Evolutionary conservation across 2,888 invertebrate species (phyloP).

Genomic region (Xanthia togata): DNA sequence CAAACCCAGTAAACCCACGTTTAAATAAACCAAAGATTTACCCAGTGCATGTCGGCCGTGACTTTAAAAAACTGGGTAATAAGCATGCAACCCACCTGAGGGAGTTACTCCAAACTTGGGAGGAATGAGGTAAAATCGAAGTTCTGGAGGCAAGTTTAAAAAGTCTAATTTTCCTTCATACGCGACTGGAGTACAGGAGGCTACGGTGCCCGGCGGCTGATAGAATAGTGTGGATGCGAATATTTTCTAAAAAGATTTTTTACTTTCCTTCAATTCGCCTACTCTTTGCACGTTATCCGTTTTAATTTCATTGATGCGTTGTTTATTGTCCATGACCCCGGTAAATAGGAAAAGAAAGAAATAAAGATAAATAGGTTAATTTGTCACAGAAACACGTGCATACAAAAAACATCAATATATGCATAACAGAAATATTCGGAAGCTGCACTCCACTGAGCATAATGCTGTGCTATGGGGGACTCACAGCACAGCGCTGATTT

Average conservation of each 20-base stretch:
- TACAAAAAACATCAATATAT: too few species aligned
- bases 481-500: too few species aligned
- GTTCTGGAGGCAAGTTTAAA: slow-evolving; percentile 86
- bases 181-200: slow-evolving; percentile 86
- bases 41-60: slow-evolving; percentile 6
- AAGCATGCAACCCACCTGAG: slow-evolving; percentile 82
- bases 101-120: slow-evolving; percentile 76
- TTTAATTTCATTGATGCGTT: too few species aligned
- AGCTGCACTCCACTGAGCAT: too few species aligned
- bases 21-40: slow-evolving; percentile 43
- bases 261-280: too few species aligned
- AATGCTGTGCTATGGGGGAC: too few species aligned
- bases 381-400: too few species aligned
- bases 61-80: slow-evolving; percentile 73
- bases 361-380: too few species aligned
- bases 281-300: too few species aligned
- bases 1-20: neutral
- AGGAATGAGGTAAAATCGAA: slow-evolving; percentile 88
- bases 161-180: slow-evolving; percentile 89
- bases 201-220: slow-evolving; percentile 64
- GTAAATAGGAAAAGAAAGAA: too few species aligned
- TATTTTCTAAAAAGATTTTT: neutral
- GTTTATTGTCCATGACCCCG: too few species aligned
- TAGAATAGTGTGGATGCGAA: slow-evolving; percentile 66
- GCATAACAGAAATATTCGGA: too few species aligned